Percentiles rank a stretch among this genome's conserved stretches.
Evolutionary conservation across 2,113 vertebrate species (phyloP).

Genomic region (Mesembrinibis cayennensis): DNA sequence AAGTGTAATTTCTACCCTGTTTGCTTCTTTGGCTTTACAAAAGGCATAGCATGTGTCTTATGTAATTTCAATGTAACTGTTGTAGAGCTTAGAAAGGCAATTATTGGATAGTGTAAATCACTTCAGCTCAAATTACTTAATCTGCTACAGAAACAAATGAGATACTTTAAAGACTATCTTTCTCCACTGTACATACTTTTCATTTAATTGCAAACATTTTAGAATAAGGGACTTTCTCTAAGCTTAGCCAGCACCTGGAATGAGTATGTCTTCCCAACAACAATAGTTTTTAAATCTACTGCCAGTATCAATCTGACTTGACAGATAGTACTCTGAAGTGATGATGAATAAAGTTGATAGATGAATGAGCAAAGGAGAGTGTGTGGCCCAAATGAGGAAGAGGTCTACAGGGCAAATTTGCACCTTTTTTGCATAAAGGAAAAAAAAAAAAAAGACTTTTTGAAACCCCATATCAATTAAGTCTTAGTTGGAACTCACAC

Average conservation of each 20-base stretch:
- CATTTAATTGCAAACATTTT: background rate
- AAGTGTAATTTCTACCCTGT: background rate
- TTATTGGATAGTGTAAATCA: background rate
- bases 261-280: background rate
- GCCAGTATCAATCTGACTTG: background rate
- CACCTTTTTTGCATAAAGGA: background rate
- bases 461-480: background rate
- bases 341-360: background rate
- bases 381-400: background rate
- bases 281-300: background rate
- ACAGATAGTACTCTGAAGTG: background rate
- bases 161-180: background rate
- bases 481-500: background rate
- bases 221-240: background rate
- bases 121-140: background rate
- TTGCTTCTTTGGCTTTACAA: background rate
- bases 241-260: background rate
- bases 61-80: background rate
- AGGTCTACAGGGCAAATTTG: background rate
- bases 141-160: background rate
- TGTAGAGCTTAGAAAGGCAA: background rate
- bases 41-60: background rate
- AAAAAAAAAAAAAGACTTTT: background rate
- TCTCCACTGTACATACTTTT: background rate
- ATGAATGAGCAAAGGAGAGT: background rate